Base-by-base conservation (phyloP, 2,113 vertebrate species). In the Embiotoca jacksoni region DNA sequence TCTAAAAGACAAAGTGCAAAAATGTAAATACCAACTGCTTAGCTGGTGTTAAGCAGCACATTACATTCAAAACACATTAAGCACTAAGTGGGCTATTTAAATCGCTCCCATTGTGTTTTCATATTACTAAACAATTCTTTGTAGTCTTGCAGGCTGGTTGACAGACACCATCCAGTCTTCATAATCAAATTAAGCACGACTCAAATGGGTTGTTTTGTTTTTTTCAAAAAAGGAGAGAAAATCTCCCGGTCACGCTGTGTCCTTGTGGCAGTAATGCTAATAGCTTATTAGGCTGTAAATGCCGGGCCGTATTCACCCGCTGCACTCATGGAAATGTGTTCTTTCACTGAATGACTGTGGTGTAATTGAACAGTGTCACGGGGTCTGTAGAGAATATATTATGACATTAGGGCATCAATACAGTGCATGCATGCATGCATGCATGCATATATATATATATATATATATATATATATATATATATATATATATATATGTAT, bases 201-300 rank as follows among this genome's bases (percentile, higher is more conserved):
- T 90, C 65, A 83, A 75, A 86, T 80, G 0, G 0, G 74, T 72
- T 41, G 31, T n/a, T 0, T 49, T 4, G 11, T 49, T n/a, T n/a
- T 52, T 16, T 52, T 23, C 7, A n/a, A 23, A 14, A 14, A 31
- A 23, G 62, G 37, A 65, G 52, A 39, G 9, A 58, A 65, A 80
- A 58, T 73, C 73, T 69, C 32, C 49, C 35, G 6, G 64, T 80
- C 71, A 69, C 82, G 82, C 35, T 1, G 46, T 61, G 72, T 86
- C 47, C 78, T 82, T 16, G 7, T 71, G 54, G 61, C 44, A 4
- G 68, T 77, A 83, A 82, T 78, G 73, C 80, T 88, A 85, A 88
- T 86, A 71, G 75, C 87, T 79, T 75, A 85, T 91, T 82, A 84
- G 78, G 78, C 67, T 71, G 75, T 84, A 78, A 88, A 85, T 54